Evolutionary conservation across 2,888 invertebrate species (phyloP), one percentile per base, ranked within the genome.

Genomic region (Acanthopleura granulata): DNA sequence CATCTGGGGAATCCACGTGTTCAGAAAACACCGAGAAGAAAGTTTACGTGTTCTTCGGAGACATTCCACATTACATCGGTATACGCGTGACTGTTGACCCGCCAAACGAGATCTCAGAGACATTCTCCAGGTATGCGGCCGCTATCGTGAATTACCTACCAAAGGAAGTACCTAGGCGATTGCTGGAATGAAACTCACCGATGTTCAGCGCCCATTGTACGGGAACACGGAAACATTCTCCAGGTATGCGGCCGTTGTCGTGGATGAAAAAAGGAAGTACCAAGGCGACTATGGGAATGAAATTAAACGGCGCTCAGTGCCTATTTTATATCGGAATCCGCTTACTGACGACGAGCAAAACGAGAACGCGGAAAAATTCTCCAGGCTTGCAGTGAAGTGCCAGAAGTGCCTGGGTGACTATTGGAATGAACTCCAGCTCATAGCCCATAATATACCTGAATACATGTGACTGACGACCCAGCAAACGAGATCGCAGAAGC

Each of bases 91-190:
- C 25, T 22, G 66, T 12, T 22, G 66, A 66, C 29, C 27, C 66
- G 16, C 66, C 66, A 16, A 15, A 66, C 25, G 66, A 66, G 25
- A 22, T 66, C 29, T 6, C 22, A 3, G 66, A 66, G 29, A 66
- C 29, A 27, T 66, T 66, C 25, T 66, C 66, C 29, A 22, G 66
- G 16, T 66, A 66, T 27, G 66, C 66, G 16, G 66, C 66, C 3
- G 66, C 66, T 16, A 66, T 66, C 29, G 29, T 66, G 22, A 27
- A 66, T 27, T 66, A 66, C 66, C 29, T 66, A 22, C 66, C 66
- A 66, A 66, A 66, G 25, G 22, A 66, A 66, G 66, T 66, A 25
- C 22, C 66, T 16, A 27, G 66, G 27, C 18, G 66, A 66, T 27
- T 66, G 18, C 29, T 57, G 22, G 57, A 57, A 57, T 57, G 22